Conservation (phyloP, 2,113 vertebrate species). For the Syngnathus floridae region DNA sequence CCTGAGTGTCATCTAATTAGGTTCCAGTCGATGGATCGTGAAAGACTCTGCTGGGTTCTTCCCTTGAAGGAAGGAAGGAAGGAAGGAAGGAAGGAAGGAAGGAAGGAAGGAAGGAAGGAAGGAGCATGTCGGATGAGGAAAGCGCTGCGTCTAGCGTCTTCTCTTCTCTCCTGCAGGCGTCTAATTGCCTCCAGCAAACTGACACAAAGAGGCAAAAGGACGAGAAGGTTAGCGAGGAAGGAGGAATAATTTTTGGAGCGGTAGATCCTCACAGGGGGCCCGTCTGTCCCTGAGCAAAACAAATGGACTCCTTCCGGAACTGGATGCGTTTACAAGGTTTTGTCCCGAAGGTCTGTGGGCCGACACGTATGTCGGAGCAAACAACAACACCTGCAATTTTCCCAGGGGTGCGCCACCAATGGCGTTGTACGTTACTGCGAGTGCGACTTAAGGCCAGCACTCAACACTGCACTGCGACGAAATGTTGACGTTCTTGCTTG, state of each 20-base stretch:
- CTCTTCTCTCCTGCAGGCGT: background rate
- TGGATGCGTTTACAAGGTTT: conserved; percentile 63
- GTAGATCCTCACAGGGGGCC: too few species aligned
- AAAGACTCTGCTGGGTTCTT: conserved; percentile 1
- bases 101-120: too few species aligned
- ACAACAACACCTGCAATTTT: background rate
- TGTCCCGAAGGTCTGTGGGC: conserved; percentile 40
- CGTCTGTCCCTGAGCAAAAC: conserved; percentile 36
- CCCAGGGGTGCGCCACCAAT: background rate
- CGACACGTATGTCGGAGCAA: conserved; percentile 18
- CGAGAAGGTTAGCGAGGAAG: background rate
- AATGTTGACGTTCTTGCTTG: too few species aligned
- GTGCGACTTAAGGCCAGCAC: too few species aligned
- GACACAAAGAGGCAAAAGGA: background rate
- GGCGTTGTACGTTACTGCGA: too few species aligned
- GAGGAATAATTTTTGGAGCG: background rate
- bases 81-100: too few species aligned
- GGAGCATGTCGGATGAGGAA: background rate
- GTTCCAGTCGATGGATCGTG: background rate
- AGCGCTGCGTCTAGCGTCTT: too few species aligned
- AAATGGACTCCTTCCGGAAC: conserved; percentile 64
- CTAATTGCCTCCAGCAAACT: background rate
- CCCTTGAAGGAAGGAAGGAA: too few species aligned
- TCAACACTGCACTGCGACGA: too few species aligned
- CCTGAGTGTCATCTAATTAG: background rate